phyloP scores from a whole-genome alignment of 2,888 invertebrate species.

The Tipula helvola region DNA sequence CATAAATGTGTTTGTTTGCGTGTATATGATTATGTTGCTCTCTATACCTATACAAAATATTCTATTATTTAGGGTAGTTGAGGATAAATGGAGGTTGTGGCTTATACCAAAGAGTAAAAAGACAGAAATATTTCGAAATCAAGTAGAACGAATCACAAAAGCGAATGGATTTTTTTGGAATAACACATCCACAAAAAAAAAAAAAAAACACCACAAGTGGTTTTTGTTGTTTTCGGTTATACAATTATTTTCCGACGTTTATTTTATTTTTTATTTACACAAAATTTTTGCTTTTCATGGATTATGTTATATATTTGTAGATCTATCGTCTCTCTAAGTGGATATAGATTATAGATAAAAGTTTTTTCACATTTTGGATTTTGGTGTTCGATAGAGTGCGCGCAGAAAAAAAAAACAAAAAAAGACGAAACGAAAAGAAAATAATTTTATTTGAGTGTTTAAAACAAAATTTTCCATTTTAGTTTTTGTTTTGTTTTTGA shows the following conservation, averaged over 20 bases:
- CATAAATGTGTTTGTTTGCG: neutral
- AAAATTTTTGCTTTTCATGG: neutral
- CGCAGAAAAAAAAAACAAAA: neutral
- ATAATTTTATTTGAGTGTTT: neutral
- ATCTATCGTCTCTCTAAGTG: neutral
- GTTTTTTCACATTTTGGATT: conserved; percentile 4
- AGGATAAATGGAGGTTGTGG: conserved; percentile 26
- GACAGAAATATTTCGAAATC: conserved; percentile 20
- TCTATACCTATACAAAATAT: neutral
- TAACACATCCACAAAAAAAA: neutral
- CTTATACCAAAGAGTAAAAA: conserved; percentile 27
- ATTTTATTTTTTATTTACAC: neutral
- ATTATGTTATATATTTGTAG: neutral
- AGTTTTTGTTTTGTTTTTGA: neutral
- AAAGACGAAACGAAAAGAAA: neutral
- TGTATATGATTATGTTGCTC: neutral
- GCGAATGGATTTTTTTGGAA: conserved; percentile 6
- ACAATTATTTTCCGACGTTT: neutral
- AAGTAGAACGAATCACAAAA: conserved; percentile 20
- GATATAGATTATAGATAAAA: neutral
- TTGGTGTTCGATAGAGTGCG: neutral
- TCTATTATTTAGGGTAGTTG: neutral
- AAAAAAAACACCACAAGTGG: neutral
- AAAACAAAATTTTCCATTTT: neutral
- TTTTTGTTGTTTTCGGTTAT: conserved; percentile 4